Evolutionary conservation across 2,113 vertebrate species (phyloP), one percentile per base, ranked within the genome.

Genomic region (Chascanopsetta lugubris): DNA sequence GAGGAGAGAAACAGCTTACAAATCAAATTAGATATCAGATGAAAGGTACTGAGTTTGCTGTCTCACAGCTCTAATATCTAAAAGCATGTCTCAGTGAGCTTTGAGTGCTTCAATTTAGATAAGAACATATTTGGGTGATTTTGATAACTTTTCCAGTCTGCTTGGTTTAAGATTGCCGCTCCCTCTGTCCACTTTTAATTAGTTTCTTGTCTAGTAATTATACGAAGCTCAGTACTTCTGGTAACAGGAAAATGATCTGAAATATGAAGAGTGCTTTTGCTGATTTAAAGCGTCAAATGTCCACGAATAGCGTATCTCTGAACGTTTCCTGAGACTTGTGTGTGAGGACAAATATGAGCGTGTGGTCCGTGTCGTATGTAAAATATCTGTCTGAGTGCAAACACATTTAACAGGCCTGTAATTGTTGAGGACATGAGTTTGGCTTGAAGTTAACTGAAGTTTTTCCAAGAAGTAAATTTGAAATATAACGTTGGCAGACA

Each of bases 11-110:
- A 79, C 43, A 70, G 69, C 69, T 79, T 81, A 75, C 68, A 77
- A 80, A 73, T 84, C 59, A 60, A 83, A 83, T 85, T 71, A 76
- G 79, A 66, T 73, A 85, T 79, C 58, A 73, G 69, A 84, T 75
- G 63, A 82, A 84, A 80, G 46, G 51, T 77, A 57, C 60, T 4
- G 45, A 67, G 18, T 67, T 72, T 73, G 53, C 79, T 61, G 74
- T 73, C 80, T 78, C 46, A 63, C 54, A 69, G 71, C 56, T 67
- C 48, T 26, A 42, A 70, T 78, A 65, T 78, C 54, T 78, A 43
- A 75, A 69, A 49, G 71, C 53, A 51, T 43, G 61, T 72, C 68
- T 57, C 15, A 22, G 64, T 69, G 62, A 68, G 75, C 74, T 79
- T 64, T 68, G 58, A 82, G 55, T 53, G n/a, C 51, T 64, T 80